These are phyloP conservation scores for Drosophila sp. DNA, from an alignment of 1,140 invertebrate species.

Conservation along the genomic window DNA sequence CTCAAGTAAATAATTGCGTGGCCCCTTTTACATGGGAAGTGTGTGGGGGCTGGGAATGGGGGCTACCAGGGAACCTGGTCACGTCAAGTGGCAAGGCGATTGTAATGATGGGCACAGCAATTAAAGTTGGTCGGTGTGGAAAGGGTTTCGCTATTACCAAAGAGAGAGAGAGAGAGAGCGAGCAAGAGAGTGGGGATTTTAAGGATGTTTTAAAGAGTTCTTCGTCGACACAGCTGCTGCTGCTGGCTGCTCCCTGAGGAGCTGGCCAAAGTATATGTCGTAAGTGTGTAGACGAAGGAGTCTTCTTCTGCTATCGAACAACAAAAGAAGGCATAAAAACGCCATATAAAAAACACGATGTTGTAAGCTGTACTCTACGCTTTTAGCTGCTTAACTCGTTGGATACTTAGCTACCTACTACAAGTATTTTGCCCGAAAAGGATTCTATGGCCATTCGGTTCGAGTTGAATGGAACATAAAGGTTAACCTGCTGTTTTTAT, in stretches of 20 bases:
- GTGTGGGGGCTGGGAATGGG: background rate
- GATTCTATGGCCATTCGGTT: slow-evolving; percentile 45
- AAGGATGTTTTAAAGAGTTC: slow-evolving; percentile 14
- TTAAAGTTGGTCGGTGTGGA: slow-evolving; percentile 46
- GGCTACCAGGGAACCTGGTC: slow-evolving; percentile 26
- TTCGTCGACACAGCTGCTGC: slow-evolving; percentile 42
- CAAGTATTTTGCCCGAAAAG: slow-evolving; percentile 14
- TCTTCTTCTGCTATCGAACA: slow-evolving; percentile 35
- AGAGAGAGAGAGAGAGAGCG: background rate
- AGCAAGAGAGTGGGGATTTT: background rate
- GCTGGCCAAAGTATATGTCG: slow-evolving; percentile 15
- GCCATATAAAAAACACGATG: slow-evolving; percentile 61
- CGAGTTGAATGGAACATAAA: slow-evolving; percentile 60
- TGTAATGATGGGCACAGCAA: slow-evolving; percentile 78
- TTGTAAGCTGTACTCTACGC: slow-evolving; percentile 45
- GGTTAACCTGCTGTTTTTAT: slow-evolving; percentile 58
- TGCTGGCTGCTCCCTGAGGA: slow-evolving; percentile 1
- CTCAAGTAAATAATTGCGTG: slow-evolving; percentile 79
- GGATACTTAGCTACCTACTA: slow-evolving; percentile 11
- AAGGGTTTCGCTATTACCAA: slow-evolving; percentile 25
- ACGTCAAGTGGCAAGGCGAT: slow-evolving; percentile 58
- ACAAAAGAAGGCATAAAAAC: slow-evolving; percentile 73
- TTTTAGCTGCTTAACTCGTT: slow-evolving; percentile 5
- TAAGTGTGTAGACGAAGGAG: slow-evolving; percentile 27
- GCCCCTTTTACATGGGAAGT: slow-evolving; percentile 11